Evolutionary conservation across 2,113 vertebrate species (phyloP), one percentile per base, ranked within the genome.

Genomic region (Lethenteron reissneri): DNA sequence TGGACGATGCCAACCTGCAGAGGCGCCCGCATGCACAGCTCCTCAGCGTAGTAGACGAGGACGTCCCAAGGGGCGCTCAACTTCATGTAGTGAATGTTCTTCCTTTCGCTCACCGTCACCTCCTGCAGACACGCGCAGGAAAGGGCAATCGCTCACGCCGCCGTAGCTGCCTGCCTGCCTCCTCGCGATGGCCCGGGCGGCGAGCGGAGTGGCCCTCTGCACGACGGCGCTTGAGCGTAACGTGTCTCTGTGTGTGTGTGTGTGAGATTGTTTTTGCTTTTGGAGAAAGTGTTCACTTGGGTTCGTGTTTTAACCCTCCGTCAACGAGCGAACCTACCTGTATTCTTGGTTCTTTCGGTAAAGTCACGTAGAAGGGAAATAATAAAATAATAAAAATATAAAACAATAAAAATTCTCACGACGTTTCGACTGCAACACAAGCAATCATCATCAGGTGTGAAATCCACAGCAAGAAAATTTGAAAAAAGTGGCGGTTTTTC

Each of bases 21-120:
- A 0, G 84, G 87, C 7, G 81, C 78, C 3, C 75, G 74, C 59
- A 85, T 80, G 12, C 80, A 78, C 73, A 90, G 81, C 71, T 87
- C 84, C 74, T 90, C 83, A 0, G 83, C 82, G 0, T 82, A 86
- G 76, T 73, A 82, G 72, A 85, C 83, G 56, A 85, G 78, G 58
- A 85, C 74, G 0, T 71, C 80, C 82, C 83, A 88, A 1, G 86
- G 80, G 1, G 79, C 82, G 0, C 74, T 80, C 75, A 86, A 82
- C 68, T 87, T 81, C 58, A 81, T 15, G 2, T 77, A 84, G 11
- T 75, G 79, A 57, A 80, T 74, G 10, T 57, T 73, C 1, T 10
- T 75, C 74, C 79, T 81, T 4, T 74, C 17, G 12, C 80, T 75
- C 75, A 71, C 76, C 4, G 69, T 57, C 8, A 58, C 57, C 74